Percentiles rank a stretch among this genome's conserved stretches.
These are phyloP conservation scores for Ceyx melanurus DNA, from an alignment of 2,113 vertebrate genomes.

Conservation along the genomic window DNA sequence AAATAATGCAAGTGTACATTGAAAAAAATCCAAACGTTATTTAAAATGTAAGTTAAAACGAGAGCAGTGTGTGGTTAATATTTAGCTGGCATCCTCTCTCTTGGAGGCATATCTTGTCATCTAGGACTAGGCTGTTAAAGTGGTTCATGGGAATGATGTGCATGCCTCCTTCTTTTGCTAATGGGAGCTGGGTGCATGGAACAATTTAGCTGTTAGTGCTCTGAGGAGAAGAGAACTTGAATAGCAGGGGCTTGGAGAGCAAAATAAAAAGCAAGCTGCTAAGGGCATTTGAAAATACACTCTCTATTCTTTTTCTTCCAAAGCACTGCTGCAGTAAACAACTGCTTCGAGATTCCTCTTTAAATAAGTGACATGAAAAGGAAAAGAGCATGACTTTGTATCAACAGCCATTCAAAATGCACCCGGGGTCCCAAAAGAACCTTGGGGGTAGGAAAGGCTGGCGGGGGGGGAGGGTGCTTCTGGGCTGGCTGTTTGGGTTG, in stretches of 20 bases:
- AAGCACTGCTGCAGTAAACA: conserved; percentile 58
- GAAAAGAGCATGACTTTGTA: conserved; percentile 56
- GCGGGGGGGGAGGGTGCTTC: background rate
- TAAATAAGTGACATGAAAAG: conserved; percentile 59
- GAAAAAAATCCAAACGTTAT: conserved; percentile 13
- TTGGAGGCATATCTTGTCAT: conserved; percentile 10
- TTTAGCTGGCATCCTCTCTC: conserved; percentile 3
- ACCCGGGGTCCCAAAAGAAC: conserved; percentile 20
- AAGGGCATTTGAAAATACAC: conserved; percentile 65
- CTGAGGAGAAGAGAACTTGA: conserved; percentile 54
- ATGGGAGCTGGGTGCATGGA: conserved; percentile 56
- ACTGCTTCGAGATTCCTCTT: conserved; percentile 53
- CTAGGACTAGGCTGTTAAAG: conserved; percentile 4
- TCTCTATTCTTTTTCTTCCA: conserved; percentile 42
- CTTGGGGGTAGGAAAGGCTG: conserved; percentile 30
- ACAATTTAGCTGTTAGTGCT: conserved; percentile 67
- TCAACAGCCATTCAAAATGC: conserved; percentile 44
- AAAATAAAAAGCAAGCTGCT: conserved; percentile 65
- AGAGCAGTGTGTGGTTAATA: conserved; percentile 1
- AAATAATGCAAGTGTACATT: background rate
- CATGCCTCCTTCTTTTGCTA: conserved; percentile 52
- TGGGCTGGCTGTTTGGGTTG: background rate
- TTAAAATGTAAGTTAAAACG: background rate
- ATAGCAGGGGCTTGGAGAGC: conserved; percentile 56
- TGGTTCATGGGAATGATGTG: conserved; percentile 34